phyloP scores from a whole-genome alignment of 2,797 vertebrate genomes.

The Astyanax mexicanus region DNA sequence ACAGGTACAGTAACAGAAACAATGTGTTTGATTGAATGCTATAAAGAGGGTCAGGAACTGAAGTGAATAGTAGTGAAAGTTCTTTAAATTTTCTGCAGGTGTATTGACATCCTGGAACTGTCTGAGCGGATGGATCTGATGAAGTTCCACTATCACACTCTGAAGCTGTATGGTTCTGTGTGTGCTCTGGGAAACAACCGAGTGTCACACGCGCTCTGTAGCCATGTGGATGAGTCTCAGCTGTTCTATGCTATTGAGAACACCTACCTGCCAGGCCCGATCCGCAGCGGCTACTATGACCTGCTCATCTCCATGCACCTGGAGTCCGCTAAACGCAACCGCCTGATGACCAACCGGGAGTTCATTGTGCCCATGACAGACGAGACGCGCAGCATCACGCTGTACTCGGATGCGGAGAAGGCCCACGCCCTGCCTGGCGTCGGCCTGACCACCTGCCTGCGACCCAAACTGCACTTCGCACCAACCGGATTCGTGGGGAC shows the following conservation, averaged over 20 bases:
- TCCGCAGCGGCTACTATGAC: conserved; percentile 93
- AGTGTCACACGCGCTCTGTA: conserved; percentile 92
- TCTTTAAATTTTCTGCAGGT: conserved; percentile 78
- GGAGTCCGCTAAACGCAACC: conserved; percentile 91
- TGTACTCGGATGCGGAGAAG: conserved; percentile 79
- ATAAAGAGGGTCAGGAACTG: too few relatives aligned
- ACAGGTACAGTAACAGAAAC: too few relatives aligned
- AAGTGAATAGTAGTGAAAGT: too few relatives aligned
- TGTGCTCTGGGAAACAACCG: conserved; percentile 97
- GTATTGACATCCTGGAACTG: conserved; percentile 93
- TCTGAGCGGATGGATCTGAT: conserved; percentile 87
- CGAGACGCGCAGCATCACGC: conserved; percentile 83
- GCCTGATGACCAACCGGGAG: conserved; percentile 92
- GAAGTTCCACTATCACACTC: conserved; percentile 92
- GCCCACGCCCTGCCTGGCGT: conserved; percentile 88
- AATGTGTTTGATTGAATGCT: too few relatives aligned
- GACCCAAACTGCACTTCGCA: conserved; percentile 89
- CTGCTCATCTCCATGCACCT: conserved; percentile 95
- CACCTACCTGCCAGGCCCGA: conserved; percentile 88
- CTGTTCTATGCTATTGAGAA: conserved; percentile 92
- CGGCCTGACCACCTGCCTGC: conserved; percentile 87
- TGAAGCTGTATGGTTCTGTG: conserved; percentile 90
- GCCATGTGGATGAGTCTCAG: conserved; percentile 93
- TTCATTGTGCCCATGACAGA: conserved; percentile 94
- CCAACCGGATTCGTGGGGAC: conserved; percentile 86